Conservation (phyloP, 2,797 vertebrate genomes). For the Balearica regulorum region DNA sequence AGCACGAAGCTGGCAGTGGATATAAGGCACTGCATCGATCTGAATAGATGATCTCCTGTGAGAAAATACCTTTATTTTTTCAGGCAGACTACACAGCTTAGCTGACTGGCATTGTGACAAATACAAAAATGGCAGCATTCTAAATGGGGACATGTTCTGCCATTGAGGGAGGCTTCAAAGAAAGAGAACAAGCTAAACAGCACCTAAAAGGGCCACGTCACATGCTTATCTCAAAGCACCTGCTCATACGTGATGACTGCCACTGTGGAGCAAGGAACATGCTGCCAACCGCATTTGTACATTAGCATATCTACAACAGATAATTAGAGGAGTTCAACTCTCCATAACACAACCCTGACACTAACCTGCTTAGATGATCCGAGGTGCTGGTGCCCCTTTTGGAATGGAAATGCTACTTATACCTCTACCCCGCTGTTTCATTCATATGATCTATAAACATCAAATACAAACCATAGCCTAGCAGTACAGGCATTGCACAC, state of each 20-base stretch:
- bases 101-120: neutral
- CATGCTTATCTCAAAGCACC: neutral
- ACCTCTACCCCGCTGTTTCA: neutral
- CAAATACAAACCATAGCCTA: neutral
- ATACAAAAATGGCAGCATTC: neutral
- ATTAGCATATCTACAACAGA: accelerated
- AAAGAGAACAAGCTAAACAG: neutral
- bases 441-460: neutral
- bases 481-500: neutral
- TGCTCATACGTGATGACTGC: neutral
- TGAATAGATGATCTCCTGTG: slow-evolving; percentile 36
- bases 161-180: neutral
- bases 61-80: slow-evolving; percentile 46
- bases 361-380: neutral
- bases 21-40: neutral
- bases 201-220: neutral
- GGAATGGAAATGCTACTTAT: neutral
- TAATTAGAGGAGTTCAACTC: neutral
- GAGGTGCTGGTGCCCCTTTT: neutral
- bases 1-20: slow-evolving; percentile 38
- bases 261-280: neutral
- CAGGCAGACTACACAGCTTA: neutral
- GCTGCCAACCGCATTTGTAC: neutral
- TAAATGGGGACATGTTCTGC: neutral
- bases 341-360: neutral